Conservation (phyloP, 1,140 invertebrate species). For the Drosophila erecta region DNA sequence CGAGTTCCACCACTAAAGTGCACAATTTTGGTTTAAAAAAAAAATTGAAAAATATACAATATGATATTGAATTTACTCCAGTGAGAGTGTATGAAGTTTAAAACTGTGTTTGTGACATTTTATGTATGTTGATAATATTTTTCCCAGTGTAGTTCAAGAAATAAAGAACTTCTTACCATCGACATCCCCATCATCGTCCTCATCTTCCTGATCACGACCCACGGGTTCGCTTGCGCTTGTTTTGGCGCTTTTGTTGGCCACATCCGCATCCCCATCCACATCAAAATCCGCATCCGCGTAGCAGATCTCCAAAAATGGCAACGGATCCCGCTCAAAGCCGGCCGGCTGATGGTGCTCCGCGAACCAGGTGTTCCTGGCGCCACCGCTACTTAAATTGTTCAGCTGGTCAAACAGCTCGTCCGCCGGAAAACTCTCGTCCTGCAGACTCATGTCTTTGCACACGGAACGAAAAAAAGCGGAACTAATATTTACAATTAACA, state of each 20-base stretch:
- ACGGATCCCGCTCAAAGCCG: conserved; percentile 34
- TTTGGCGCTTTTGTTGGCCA: conserved; percentile 52
- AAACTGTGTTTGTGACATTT: too few species aligned
- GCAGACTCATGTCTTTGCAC: conserved; percentile 37
- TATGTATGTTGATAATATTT: too few species aligned
- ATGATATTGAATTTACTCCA: too few species aligned
- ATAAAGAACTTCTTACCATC: not conserved
- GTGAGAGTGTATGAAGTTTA: too few species aligned
- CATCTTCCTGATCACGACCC: conserved; percentile 39
- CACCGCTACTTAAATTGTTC: conserved; percentile 10
- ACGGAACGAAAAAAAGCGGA: not conserved
- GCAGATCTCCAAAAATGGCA: conserved; percentile 53
- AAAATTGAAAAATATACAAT: too few species aligned
- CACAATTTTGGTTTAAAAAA: too few species aligned
- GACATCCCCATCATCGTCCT: conserved; percentile 13
- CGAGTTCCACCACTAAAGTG: too few species aligned
- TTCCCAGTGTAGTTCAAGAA: not conserved
- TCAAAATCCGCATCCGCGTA: conserved; percentile 2
- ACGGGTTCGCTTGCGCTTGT: conserved; percentile 63
- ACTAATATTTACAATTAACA: not conserved
- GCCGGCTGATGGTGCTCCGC: conserved; percentile 39
- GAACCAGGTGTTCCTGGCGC: conserved; percentile 18
- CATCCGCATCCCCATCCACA: conserved; percentile 15
- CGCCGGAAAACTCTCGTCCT: conserved; percentile 63
- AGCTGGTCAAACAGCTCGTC: conserved; percentile 61